Conservation (phyloP, 1,140 invertebrate species). For the Achroia grisella region DNA sequence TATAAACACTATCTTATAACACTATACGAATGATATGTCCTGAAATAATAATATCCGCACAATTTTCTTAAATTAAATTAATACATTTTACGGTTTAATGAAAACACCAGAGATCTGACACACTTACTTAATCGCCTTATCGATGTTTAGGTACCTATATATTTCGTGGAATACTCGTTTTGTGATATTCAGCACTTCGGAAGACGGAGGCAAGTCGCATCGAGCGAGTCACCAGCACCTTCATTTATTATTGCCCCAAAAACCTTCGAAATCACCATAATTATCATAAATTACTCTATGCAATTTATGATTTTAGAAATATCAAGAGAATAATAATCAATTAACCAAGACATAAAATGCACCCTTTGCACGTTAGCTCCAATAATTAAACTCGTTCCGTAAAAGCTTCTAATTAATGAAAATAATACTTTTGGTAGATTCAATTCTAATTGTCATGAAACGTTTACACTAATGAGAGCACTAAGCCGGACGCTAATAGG, state of each 20-base stretch:
- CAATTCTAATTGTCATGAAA: conserved; percentile 43
- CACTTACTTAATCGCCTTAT: conserved; percentile 37
- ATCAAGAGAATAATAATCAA: conserved; percentile 32
- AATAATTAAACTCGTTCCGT: conserved; percentile 19
- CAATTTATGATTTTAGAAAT: conserved; percentile 29
- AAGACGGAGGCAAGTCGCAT: conserved; percentile 66
- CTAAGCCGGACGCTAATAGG: conserved; percentile 61
- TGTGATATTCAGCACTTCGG: conserved; percentile 37
- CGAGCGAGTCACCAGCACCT: conserved; percentile 66
- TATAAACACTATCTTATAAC: conserved; percentile 65
- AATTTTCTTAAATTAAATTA: conserved; percentile 62
- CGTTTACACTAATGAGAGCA: conserved; percentile 19
- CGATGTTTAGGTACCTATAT: conserved; percentile 42
- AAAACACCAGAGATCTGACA: conserved; percentile 58
- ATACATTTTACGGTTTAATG: conserved; percentile 53
- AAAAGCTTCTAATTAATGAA: conserved; percentile 27
- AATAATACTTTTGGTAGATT: conserved; percentile 69
- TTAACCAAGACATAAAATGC: conserved; percentile 29
- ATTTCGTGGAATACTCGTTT: conserved; percentile 44
- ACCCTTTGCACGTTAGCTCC: conserved; percentile 45
- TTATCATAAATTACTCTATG: conserved; percentile 8
- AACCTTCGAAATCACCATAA: conserved; percentile 45
- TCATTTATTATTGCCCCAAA: conserved; percentile 49
- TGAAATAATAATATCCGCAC: conserved; percentile 39
- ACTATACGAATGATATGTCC: conserved; percentile 64